Conservation (phyloP, 2,797 vertebrate genomes). For the Graptemys geographica region DNA sequence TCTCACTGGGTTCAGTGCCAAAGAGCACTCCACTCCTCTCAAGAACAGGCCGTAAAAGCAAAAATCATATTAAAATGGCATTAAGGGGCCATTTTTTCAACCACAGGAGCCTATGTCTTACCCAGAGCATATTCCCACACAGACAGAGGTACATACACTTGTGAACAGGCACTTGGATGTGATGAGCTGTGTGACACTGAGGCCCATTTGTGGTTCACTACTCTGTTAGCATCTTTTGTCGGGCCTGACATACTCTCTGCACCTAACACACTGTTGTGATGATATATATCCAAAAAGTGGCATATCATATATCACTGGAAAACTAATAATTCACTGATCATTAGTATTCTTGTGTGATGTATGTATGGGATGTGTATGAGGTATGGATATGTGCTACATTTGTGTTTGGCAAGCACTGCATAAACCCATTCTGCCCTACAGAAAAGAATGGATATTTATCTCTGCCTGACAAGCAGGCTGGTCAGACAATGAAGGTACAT, state of each 20-base stretch:
- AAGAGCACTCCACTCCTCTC: neutral
- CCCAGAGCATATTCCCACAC: neutral
- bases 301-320: neutral
- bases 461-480: no score
- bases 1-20: fast-evolving
- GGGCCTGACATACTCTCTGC: neutral
- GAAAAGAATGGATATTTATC: no score
- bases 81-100: neutral
- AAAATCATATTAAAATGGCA: neutral
- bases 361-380: no score
- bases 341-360: no score
- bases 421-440: no score
- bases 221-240: neutral
- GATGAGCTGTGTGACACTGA: neutral
- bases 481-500: no score
- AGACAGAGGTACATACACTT: neutral
- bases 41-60: neutral
- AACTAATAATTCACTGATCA: no score
- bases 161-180: neutral
- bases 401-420: no score
- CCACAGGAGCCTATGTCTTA: neutral
- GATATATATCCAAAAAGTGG: neutral
- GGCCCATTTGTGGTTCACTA: neutral
- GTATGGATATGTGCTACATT: no score
- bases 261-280: neutral